Evolutionary conservation across 2,888 invertebrate species (phyloP), one percentile per base, ranked within the genome.

Genomic region (Odiellus spinosus): DNA sequence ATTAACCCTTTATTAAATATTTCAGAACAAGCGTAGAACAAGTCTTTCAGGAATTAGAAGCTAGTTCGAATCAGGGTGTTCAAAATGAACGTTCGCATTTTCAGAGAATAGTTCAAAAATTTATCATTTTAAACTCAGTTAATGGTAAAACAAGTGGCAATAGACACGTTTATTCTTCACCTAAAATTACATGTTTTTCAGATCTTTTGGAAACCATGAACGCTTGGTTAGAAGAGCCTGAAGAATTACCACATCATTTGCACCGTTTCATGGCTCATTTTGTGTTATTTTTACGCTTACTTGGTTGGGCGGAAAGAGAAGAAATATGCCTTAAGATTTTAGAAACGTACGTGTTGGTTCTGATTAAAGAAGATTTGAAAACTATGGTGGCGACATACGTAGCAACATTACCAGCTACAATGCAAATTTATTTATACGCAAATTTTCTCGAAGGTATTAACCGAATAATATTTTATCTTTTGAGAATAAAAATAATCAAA

Each of bases 211-310:
- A 78, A 54, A 74, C 77, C 52, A 74, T 86, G 56, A 72, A 76
- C 42, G 66, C 68, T 11, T 81, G 81, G 78, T 62, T 80, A 36
- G 53, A 44, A 33, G 40, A 15, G 18, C 47, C 50, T 3, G 45
- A 40, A 34, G 34, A 32, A 20, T 46, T 53, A 19, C 45, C 53
- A 12, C 63, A 69, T 65, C 59, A 73, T 57, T 76, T 83, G 55
- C 63, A 85, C 26, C 70, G 93, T 55, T 88, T 90, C 59, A 70
- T 85, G 55, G 79, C 87, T 4, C 91, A 93, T 66, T 70, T 93
- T 44, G 75, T 86, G 12, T 69, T 93, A 3, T 78, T 91, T 57
- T 73, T 91, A 52, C 74, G 84, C 40, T 76, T 80, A 57, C 77
- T 87, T 60, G 85, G 85, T 1, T 63, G 36, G 2, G 49, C 46